Conservation (phyloP, 2,113 vertebrate genomes). For the Rafetus swinhoei region DNA sequence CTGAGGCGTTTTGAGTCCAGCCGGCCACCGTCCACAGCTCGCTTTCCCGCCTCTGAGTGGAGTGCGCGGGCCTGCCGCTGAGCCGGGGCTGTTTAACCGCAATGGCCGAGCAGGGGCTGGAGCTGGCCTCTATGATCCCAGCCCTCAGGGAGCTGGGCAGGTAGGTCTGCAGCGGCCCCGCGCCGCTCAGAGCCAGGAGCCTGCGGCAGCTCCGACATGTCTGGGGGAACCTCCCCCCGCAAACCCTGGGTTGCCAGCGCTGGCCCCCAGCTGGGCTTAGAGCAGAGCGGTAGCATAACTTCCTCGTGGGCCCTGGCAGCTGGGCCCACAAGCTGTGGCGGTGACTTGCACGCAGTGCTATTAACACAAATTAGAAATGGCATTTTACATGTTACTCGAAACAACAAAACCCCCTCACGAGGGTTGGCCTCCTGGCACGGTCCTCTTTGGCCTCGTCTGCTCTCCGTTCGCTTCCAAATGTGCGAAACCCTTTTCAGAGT, state of each 20-base stretch:
- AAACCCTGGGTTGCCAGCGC: neutral
- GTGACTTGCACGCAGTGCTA: neutral
- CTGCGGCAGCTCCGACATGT: neutral
- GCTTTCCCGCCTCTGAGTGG: neutral
- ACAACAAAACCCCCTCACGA: too few relatives aligned
- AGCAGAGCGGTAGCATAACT: neutral
- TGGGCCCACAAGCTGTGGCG: too few relatives aligned
- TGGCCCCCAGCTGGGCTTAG: neutral
- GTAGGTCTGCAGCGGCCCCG: constrained; percentile 65
- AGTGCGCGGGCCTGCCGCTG: neutral
- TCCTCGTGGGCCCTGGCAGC: neutral
- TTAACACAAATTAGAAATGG: neutral
- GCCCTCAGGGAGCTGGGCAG: constrained; percentile 92
- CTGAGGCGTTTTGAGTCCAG: constrained; percentile 33
- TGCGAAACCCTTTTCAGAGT: too few relatives aligned
- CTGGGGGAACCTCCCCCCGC: too few relatives aligned
- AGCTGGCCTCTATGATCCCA: constrained; percentile 97
- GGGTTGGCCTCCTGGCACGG: neutral
- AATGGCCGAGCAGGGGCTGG: constrained; percentile 86
- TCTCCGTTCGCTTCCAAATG: neutral
- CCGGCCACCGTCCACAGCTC: constrained; percentile 20
- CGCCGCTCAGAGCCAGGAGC: too few relatives aligned
- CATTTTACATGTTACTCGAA: neutral
- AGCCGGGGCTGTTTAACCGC: neutral
- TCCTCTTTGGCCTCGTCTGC: neutral